Base-by-base conservation (phyloP, 1,140 invertebrate genomes). In the Whitmania pigra region DNA sequence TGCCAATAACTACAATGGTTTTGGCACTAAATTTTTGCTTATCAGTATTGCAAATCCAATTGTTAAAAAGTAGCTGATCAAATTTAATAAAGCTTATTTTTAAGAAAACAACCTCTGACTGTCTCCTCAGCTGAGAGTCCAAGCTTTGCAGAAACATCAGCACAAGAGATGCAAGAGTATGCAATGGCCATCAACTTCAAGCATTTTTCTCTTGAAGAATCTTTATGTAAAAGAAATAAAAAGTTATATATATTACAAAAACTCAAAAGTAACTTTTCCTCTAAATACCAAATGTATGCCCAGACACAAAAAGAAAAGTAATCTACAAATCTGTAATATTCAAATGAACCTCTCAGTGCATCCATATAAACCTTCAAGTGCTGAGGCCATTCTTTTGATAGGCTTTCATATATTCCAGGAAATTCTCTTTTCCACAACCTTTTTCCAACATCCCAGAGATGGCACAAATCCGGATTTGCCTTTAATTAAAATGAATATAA, bases 391-490 rank as follows among this genome's bases (percentile, higher is more conserved):
- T 84, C 82, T 74, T 86, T 83, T 31, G 79, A 80, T 43, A 93
- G 80, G 53, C 88, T 85, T 76, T 86, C 83, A 78, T 93, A 92
- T 71, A 89, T 88, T 40, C 85, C 87, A 25, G 88, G 84, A 78
- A 89, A 88, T 81, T 93, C 89, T 78, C 89, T 85, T 76, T 88
- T 86, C 90, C 90, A 93, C 82, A 93, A 86, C 78, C 88, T 87
- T 79, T 91, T 87, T 5, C 90, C 91, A 27, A 93, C 88, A 70
- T 81, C 79, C 91, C 92, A 94, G 72, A 93, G 87, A 67, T 86
- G 85, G 53, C 76, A 80, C 74, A 94, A 82, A 84, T 93, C 90
- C 43, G 87, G 80, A 79, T 86, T 87, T 25, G 84, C 74, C 82
- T 83, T 40, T 66, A 57, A 77, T 73, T 36, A 54, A 54, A 72